phyloP scores from a whole-genome alignment of 2,888 invertebrate species.

The Drosophila mercatorum region DNA sequence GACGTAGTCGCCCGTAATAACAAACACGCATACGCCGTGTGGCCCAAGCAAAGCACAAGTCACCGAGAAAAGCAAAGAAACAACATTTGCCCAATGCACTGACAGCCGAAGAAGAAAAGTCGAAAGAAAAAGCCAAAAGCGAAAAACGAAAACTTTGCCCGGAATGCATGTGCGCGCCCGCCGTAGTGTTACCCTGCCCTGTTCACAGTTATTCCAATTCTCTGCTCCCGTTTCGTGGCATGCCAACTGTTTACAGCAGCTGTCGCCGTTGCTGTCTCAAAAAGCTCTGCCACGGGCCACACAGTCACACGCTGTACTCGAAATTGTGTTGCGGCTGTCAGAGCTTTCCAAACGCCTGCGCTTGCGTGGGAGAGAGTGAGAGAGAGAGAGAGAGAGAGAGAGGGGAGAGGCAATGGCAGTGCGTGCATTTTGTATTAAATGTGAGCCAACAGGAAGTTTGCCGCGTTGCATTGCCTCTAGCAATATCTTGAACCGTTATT shows the following conservation, averaged over 20 bases:
- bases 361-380: constrained; percentile 31
- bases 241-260: constrained; percentile 67
- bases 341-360: constrained; percentile 38
- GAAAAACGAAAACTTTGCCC: constrained; percentile 19
- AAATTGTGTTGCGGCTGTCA: constrained; percentile 72
- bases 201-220: constrained; percentile 14
- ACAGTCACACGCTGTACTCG: constrained; percentile 55
- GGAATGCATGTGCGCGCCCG: constrained; percentile 32
- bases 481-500: constrained; percentile 14
- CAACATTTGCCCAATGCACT: constrained; percentile 59
- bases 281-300: constrained; percentile 38
- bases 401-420: neutral
- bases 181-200: constrained; percentile 12
- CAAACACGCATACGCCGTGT: constrained; percentile 75
- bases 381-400: neutral
- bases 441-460: constrained; percentile 47
- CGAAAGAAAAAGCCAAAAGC: too few relatives aligned
- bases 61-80: constrained; percentile 34
- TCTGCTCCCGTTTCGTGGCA: neutral
- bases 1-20: constrained; percentile 69
- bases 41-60: constrained; percentile 51
- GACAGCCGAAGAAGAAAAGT: constrained; percentile 14
- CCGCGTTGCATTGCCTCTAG: constrained; percentile 50
- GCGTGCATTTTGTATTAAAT: constrained; percentile 48
- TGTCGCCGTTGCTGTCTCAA: constrained; percentile 40